Evolutionary conservation across 2,888 invertebrate genomes (phyloP).

Genomic region (Apomyelois bistriatella): DNA sequence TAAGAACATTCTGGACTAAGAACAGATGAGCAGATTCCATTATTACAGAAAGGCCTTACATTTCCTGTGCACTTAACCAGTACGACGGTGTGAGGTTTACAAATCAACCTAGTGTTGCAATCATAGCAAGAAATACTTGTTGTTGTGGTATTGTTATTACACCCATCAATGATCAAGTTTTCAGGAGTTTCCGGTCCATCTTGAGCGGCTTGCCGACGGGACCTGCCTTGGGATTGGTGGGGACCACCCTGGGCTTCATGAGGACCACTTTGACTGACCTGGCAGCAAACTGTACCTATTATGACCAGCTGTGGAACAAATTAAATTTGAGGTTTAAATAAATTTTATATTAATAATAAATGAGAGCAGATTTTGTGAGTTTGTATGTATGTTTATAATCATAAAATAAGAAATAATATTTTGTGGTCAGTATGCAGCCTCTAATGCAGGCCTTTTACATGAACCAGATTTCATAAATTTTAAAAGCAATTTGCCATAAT

Average conservation of each 20-base stretch:
- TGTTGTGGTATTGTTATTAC: slow-evolving; percentile 32
- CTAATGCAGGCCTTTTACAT: background rate
- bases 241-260: slow-evolving; percentile 20
- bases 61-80: slow-evolving; percentile 38
- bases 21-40: slow-evolving; percentile 45
- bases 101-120: slow-evolving; percentile 47
- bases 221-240: slow-evolving; percentile 26
- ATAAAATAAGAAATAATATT: no score
- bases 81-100: slow-evolving; percentile 47
- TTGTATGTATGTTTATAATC: no score
- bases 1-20: slow-evolving; percentile 15
- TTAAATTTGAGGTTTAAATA: no score
- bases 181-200: slow-evolving; percentile 3
- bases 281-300: slow-evolving; percentile 21
- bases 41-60: slow-evolving; percentile 45
- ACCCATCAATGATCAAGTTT: slow-evolving; percentile 33
- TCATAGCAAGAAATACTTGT: slow-evolving; percentile 42
- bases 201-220: slow-evolving; percentile 24
- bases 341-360: no score
- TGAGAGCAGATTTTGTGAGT: no score
- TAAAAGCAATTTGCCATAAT: slow-evolving; percentile 26
- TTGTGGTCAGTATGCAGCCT: background rate
- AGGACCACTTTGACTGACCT: slow-evolving; percentile 24
- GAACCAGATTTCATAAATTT: background rate
- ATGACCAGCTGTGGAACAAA: slow-evolving; percentile 24